Base-by-base conservation (phyloP, 2,888 invertebrate species). In the Synanthedon myopaeformis region DNA sequence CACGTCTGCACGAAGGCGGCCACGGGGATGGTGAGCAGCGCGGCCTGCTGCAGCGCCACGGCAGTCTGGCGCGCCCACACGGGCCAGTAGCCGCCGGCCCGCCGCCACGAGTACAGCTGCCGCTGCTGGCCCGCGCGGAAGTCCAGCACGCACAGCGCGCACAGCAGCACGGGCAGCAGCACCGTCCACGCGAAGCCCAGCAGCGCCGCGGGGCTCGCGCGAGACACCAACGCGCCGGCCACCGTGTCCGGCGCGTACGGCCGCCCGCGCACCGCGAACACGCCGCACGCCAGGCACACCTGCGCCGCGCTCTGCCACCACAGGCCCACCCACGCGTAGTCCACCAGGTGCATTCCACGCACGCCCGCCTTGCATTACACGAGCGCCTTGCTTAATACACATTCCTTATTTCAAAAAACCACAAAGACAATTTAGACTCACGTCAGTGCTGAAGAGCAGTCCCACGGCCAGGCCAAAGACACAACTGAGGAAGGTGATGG, bases 151-250 rank as follows among this genome's bases (percentile, higher is more conserved):
- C 87, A 84, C 56, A 88, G 76, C 52, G 83, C 94, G 85, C 95
- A 91, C 53, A 96, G 82, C 6, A 93, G 90, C 53, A 96, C 93
- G 0, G 96, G 96, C 64, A 96, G 78, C 53, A 96, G 87, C 2
- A 96, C 94, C 69, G 95, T 96, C 96, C 96, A 97, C 0, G 93
- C 92, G 70, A 96, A 94, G 4, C 94, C 93, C 19, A 94, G 76
- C 57, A 95, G 79, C 10, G 93, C 91, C 4, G 92, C 92, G 0
- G 67, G 57, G 17, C 80, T 78, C 1, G 82, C 71, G 12, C 84
- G 75, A 13, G 72, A 69, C 63, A 76, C 83, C 55, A 85, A 72
- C n/a, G 89, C 89, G 12, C 79, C 80, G 54, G 92, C 84, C 19
- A 85, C 51, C 6, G 35, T 90, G 69, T 94, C 94, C 2, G 95